Percentiles rank a stretch among this genome's conserved stretches.
phyloP scores from a whole-genome alignment of 2,888 invertebrate species.

The Mycalesis mineus region DNA sequence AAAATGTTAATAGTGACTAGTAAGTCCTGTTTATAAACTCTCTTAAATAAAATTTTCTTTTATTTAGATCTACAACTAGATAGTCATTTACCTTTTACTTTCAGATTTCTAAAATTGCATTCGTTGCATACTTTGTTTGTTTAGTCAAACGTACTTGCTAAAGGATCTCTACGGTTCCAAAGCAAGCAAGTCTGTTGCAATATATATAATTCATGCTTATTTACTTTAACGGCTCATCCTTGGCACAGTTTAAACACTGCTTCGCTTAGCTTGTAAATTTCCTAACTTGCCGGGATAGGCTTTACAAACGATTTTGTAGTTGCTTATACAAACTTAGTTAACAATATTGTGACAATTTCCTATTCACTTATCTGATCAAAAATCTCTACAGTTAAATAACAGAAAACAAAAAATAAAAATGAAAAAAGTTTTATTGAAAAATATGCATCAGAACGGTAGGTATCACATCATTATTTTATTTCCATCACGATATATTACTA shows the following conservation, averaged over 20 bases:
- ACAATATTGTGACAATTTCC: not conserved
- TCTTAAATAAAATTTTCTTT: no score
- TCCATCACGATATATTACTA: no score
- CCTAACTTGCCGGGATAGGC: constrained; percentile 18
- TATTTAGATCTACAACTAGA: no score
- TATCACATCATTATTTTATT: no score
- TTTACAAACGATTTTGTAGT: constrained; percentile 15
- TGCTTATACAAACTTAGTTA: not conserved
- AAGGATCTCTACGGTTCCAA: constrained; percentile 8
- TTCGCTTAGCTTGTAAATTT: constrained; percentile 16
- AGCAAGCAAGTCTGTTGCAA: constrained; percentile 20
- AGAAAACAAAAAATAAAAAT: no score
- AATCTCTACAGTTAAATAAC: no score
- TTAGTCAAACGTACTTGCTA: constrained; percentile 7
- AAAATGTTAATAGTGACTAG: no score
- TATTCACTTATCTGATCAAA: no score
- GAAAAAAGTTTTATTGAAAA: no score
- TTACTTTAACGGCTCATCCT: constrained; percentile 28
- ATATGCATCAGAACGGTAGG: no score
- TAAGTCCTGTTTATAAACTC: no score
- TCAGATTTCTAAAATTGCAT: not conserved
- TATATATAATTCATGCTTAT: constrained; percentile 27
- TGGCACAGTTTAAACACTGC: constrained; percentile 26
- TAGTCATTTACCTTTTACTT: not conserved
- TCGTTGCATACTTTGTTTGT: not conserved